Base-by-base conservation (phyloP, 2,797 vertebrate genomes). In the Paratrypauchen microcephalus region DNA sequence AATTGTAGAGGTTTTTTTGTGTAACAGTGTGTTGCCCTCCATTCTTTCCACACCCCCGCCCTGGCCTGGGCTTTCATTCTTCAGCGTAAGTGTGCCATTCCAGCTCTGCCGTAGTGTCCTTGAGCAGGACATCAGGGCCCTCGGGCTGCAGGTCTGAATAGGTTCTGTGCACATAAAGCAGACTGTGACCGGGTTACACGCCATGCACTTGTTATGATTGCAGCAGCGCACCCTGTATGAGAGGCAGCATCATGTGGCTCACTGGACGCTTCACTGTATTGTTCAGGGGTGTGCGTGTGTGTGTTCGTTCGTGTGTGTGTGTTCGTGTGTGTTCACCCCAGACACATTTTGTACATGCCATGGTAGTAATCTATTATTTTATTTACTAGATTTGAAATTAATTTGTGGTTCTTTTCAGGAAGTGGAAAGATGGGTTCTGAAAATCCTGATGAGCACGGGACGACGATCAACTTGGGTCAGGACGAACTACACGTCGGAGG, bases 401-500 rank as follows among this genome's bases (percentile, higher is more conserved):
- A 23, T 55, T 23, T 54, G n/a, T 23, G n/a, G 2, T 23, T 23
- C 21, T 54, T 64, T 64, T 64, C 23, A 64, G 62, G 41, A 26
- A 6, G 72, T 65, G 89, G 67, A 90, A 84, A 74, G 75, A 91
- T 91, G 91, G 82, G 85, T 72, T 89, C 88, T 62, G 90, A 91
- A 84, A 90, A 84, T 74, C 81, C 86, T 32, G 74, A 84, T 16
- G 83, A 84, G 64, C 87, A 88, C 62, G 85, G 70, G 68, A 65
- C 84, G 9, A 69, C 86, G 57, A 77, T 73, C 50, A 71, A 76
- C 15, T 73, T 82, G 28, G 56, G 69, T 15, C 87, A 87, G 16
- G 90, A 88, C 6, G 85, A 79, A 54, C 88, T 91, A 52, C 88
- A 89, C 71, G 86, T 92, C 1, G 90, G 89, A 71, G 88, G 90